A percentile compares a stretch with the other conserved stretches of the same genome.
phyloP scores from a whole-genome alignment of 2,888 invertebrate genomes.

The Ptychoptera albimana region DNA sequence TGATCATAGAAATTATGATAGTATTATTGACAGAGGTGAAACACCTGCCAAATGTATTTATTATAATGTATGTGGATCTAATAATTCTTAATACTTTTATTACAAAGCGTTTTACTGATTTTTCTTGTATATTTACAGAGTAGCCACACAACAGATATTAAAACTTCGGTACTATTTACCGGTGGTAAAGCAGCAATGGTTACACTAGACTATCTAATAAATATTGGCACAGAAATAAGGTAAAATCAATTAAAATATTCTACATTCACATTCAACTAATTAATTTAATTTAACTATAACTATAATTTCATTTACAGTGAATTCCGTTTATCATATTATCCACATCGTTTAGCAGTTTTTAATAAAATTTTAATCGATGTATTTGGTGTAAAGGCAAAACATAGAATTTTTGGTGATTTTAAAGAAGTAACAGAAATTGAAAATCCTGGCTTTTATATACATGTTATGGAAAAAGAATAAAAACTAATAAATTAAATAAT shows the following conservation, averaged over 20 bases:
- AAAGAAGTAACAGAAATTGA: conserved; percentile 44
- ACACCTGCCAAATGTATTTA: conserved; percentile 75
- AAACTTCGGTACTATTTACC: conserved; percentile 68
- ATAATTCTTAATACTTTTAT: conserved; percentile 6
- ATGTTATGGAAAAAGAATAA: conserved; percentile 51
- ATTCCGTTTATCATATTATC: conserved; percentile 78
- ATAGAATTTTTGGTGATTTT: conserved; percentile 70
- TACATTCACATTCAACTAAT: background rate
- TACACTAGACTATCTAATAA: conserved; percentile 67
- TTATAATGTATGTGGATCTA: conserved; percentile 56
- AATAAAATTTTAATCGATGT: conserved; percentile 50
- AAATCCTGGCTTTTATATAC: conserved; percentile 70
- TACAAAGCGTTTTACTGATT: conserved; percentile 4
- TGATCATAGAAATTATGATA: conserved; percentile 80
- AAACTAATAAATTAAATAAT: conserved; percentile 10
- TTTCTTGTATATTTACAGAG: conserved; percentile 38
- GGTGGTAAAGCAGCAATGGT: conserved; percentile 60
- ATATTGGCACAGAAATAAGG: conserved; percentile 31
- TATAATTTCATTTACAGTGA: conserved; percentile 38
- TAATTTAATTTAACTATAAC: too few relatives aligned
- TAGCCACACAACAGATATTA: conserved; percentile 64
- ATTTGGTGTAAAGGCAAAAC: conserved; percentile 46
- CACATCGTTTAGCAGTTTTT: conserved; percentile 60
- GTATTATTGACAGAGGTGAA: conserved; percentile 55
- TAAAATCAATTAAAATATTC: background rate